Evolutionary conservation across 2,113 vertebrate species (phyloP).

Genomic region (Dinomys branickii): DNA sequence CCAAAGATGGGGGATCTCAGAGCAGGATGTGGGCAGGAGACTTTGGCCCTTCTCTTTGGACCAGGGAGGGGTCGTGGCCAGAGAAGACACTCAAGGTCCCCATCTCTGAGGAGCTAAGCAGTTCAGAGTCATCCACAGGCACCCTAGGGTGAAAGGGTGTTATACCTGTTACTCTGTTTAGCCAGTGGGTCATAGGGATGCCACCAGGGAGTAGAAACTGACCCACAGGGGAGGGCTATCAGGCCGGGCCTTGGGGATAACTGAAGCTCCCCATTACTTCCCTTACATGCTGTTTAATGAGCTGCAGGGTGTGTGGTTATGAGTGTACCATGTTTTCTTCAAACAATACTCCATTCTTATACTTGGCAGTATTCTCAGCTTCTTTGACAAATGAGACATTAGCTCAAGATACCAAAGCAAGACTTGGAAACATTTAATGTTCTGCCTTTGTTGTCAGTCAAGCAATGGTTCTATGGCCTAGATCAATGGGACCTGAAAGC

Average conservation of each 20-base stretch:
- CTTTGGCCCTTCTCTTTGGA: background rate
- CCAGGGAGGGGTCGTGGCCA: too few species aligned
- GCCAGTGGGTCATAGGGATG: background rate
- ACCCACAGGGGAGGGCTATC: background rate
- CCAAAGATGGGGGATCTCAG: background rate
- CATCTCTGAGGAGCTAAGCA: background rate
- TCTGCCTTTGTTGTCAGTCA: background rate
- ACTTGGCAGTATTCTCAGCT: background rate
- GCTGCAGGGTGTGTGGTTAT: background rate
- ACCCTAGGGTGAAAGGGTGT: background rate
- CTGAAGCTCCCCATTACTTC: background rate
- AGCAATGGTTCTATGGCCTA: background rate
- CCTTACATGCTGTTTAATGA: background rate
- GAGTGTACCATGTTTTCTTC: background rate
- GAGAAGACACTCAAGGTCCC: background rate
- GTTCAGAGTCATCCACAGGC: background rate
- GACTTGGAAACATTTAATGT: background rate
- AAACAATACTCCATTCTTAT: background rate
- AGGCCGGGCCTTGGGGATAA: background rate
- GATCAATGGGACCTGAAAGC: background rate
- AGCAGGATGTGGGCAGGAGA: background rate
- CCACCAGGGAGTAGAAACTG: background rate
- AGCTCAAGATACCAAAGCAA: background rate
- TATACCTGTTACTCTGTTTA: background rate
- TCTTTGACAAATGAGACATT: background rate